A percentile compares a stretch with the other conserved stretches of the same genome.
These are phyloP conservation scores for Drosophila mimetica DNA, from an alignment of 2,888 invertebrate genomes.

Conservation along the genomic window DNA sequence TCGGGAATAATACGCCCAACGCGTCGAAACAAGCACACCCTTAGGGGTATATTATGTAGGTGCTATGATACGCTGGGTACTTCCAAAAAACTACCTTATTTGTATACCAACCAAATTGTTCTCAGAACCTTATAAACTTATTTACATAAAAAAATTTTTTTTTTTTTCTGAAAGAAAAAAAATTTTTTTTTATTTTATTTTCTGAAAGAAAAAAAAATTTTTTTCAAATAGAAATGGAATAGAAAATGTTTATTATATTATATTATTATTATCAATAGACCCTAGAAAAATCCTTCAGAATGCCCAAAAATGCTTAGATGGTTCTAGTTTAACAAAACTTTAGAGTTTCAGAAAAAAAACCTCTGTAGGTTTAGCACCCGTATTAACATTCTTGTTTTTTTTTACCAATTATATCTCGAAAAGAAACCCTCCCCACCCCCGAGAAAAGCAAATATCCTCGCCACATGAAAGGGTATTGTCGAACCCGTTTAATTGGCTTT, in stretches of 20 bases:
- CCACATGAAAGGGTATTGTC: conserved; percentile 25
- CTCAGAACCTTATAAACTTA: no score
- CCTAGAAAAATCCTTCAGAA: no score
- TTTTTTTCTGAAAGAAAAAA: no score
- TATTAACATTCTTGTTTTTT: conserved; percentile 1
- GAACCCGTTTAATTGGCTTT: conserved; percentile 69
- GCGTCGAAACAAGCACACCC: conserved; percentile 3
- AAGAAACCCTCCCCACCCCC: background rate
- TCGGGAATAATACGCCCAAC: background rate
- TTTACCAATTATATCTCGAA: background rate
- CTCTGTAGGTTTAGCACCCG: no score
- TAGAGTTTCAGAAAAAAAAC: no score
- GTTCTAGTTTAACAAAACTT: no score
- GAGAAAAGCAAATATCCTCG: conserved; percentile 1
- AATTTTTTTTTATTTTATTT: background rate
- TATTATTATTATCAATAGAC: no score
- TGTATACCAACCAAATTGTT: background rate
- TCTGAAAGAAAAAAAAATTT: no score
- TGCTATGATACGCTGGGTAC: background rate
- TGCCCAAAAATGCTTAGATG: no score
- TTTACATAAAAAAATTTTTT: background rate
- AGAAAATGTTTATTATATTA: no score
- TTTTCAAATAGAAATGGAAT: background rate
- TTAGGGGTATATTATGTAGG: background rate
- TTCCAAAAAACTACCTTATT: background rate